Percentiles rank a stretch among this genome's conserved stretches.
phyloP scores from a whole-genome alignment of 2,888 invertebrate species.

The Volucella zonaria region DNA sequence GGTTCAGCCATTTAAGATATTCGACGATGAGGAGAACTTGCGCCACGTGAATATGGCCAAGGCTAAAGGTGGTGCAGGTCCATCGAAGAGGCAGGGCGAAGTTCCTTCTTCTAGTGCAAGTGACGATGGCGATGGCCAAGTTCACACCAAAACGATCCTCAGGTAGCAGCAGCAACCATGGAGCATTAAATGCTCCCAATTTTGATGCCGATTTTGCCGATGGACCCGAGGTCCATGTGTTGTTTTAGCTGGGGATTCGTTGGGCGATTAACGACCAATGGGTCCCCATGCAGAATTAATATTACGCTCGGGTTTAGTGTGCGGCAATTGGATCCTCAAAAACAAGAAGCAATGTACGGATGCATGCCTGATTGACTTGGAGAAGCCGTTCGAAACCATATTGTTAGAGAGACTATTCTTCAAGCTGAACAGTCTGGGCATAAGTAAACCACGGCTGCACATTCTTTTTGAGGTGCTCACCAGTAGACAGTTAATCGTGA shows the following conservation, averaged over 20 bases:
- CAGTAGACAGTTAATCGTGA: too few relatives aligned
- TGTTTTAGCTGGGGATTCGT: slow-evolving; percentile 65
- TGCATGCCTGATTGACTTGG: too few relatives aligned
- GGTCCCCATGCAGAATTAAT: slow-evolving; percentile 47
- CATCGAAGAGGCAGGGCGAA: slow-evolving; percentile 78
- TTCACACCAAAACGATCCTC: slow-evolving; percentile 81
- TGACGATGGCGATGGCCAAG: slow-evolving; percentile 79
- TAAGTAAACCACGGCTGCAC: too few relatives aligned
- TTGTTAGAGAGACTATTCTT: too few relatives aligned
- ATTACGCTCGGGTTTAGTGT: not conserved
- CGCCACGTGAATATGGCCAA: slow-evolving; percentile 79
- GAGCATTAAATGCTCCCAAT: slow-evolving; percentile 75
- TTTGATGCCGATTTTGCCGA: slow-evolving; percentile 1
- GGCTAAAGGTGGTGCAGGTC: slow-evolving; percentile 77
- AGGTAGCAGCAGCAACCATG: slow-evolving; percentile 82
- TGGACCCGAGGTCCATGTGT: not conserved
- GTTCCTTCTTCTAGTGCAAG: slow-evolving; percentile 80
- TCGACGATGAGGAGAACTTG: slow-evolving; percentile 88
- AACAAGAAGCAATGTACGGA: too few relatives aligned
- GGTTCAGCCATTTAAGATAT: slow-evolving; percentile 89
- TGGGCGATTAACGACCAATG: slow-evolving; percentile 28
- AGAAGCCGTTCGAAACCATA: too few relatives aligned
- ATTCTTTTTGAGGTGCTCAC: too few relatives aligned
- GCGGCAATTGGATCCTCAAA: not conserved
- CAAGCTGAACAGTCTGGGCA: too few relatives aligned